Evolutionary conservation across 2,113 vertebrate species (phyloP).

Genomic region (Regulus satrapa): DNA sequence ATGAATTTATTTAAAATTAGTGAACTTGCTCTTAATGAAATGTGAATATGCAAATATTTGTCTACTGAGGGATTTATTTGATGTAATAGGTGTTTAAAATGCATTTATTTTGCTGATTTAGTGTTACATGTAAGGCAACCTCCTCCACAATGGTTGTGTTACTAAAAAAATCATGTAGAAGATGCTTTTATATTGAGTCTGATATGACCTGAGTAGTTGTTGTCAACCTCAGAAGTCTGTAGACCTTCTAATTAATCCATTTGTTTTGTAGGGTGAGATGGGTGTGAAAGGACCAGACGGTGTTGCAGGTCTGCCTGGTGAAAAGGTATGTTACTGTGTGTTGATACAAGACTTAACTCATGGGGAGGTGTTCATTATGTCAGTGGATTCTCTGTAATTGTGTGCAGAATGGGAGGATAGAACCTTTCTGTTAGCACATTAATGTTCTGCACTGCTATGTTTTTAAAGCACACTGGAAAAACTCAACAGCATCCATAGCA

Average conservation of each 20-base stretch:
- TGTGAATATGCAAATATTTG: neutral
- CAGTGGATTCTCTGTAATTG: neutral
- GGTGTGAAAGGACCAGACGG: slow-evolving; percentile 72
- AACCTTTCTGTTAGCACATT: neutral
- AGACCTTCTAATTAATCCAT: neutral
- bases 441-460: neutral
- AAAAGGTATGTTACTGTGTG: slow-evolving; percentile 62
- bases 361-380: accelerated
- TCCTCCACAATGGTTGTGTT: neutral
- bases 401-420: neutral
- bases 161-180: neutral
- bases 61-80: neutral
- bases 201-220: neutral
- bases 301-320: slow-evolving; percentile 67
- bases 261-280: slow-evolving; percentile 66
- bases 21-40: neutral
- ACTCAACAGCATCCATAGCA: neutral
- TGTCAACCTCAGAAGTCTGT: neutral
- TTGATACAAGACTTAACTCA: neutral
- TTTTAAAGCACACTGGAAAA: neutral
- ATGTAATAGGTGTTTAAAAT: neutral
- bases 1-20: neutral
- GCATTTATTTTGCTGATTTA: neutral
- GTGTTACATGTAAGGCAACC: neutral
- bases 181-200: neutral